Evolutionary conservation across 2,888 invertebrate species (phyloP), one percentile per base, ranked within the genome.

Genomic region (Papilio elwesi): DNA sequence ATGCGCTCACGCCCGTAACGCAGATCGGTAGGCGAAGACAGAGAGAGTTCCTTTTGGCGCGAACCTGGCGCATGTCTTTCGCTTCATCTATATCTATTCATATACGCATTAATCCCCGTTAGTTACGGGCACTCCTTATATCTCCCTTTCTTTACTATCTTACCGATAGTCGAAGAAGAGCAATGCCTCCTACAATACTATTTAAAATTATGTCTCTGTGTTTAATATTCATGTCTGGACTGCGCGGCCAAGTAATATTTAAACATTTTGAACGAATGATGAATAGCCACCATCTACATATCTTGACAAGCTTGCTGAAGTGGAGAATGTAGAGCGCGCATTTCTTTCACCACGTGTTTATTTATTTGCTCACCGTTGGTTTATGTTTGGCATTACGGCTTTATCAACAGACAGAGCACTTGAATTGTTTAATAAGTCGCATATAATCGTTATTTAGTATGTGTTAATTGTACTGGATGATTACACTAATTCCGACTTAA

Each of bases 251-350:
- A n/a, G 13, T n/a, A 15, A 10, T 16, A 4, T 11, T 53, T 53
- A 16, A 53, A 16, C 26, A 26, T 11, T 55, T 57, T 36, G 13
- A 36, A 57, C 12, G 8, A 36, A 57, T 57, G 12, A 57, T 36
- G 57, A 57, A 36, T 55, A 16, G 16, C 53, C 16, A 16, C 13
- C 15, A 16, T 53, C 36, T 36, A 36, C 16, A 57, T 26, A 13
- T 57, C 57, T 57, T 57, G 36, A 57, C 57, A 57, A 57, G 36
- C 36, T 57, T 8, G 12, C 36, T 57, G 68, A 26, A 48, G 47
- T 68, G 13, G 48, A 47, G 47, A 68, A 68, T 55, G 53, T 68
- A 47, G 68, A 68, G 48, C 55, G 16, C 57, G 26, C 68, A 55
- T 68, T 68, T 53, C 66, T 16, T 48, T 55, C 48, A 57, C 26